Evolutionary conservation across 2,888 invertebrate genomes (phyloP), one percentile per base, ranked within the genome.

Genomic region (Yponomeuta evonymella): DNA sequence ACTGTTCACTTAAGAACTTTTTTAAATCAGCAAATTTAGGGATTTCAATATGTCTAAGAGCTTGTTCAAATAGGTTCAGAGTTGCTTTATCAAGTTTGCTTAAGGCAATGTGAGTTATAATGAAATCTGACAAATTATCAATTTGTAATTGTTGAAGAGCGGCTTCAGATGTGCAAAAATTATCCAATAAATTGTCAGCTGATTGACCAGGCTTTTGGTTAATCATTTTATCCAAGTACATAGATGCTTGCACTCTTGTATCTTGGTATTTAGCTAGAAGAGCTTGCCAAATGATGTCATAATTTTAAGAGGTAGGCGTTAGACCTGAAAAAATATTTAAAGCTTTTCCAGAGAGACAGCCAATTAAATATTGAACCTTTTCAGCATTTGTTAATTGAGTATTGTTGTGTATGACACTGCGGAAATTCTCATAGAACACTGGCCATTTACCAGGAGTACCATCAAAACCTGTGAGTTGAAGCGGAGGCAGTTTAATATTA

Each of bases 251-350:
- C 3, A 23, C 8, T 33, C 70, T 62, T 33, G 48, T 65, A 48
- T 70, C 70, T 11, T 70, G 11, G 65, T 70, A 70, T 33, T 33
- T 11, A 48, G 6, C 10, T 5, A 70, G 33, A 8, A 70, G 33
- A 15, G 71, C 63, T 5, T 69, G 15, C 69, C 71, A 67, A 29
- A 68, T 69, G 8, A 67, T 68, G 6, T 10, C 8, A 36, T 63
- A 74, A 73, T 76, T 77, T 74, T 72, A 73, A 83, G 84, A 11
- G 78, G 75, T 23, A 86, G 88, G 79, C 87, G 87, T 65, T 87
- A 70, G 36, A 33, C 70, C 70, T 15, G 70, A 62, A 23, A 66
- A 70, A 23, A 70, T 48, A 36, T 11, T 48, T n/a, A 70, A 65
- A 5, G 70, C 70, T 15, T 33, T 36, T 8, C 70, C 70, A 6